phyloP scores from a whole-genome alignment of 2,797 vertebrate genomes.

The Heliangelus exortis region DNA sequence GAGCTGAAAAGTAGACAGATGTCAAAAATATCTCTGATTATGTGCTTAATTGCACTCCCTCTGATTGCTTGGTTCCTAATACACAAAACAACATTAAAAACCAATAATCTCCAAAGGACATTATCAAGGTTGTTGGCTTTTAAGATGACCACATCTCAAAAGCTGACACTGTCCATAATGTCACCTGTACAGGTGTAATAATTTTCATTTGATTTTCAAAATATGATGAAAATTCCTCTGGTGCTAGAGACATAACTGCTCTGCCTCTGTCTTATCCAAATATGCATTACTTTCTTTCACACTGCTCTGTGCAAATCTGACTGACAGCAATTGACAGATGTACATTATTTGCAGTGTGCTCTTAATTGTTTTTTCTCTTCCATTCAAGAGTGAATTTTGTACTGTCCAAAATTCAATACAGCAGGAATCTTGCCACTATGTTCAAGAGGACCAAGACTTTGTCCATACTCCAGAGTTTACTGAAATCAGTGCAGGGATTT shows the following conservation, averaged over 20 bases:
- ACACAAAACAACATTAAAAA: not conserved
- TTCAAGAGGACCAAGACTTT: not conserved
- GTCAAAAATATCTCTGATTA: slow-evolving; percentile 68
- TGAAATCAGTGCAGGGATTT: not conserved
- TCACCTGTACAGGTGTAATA: not conserved
- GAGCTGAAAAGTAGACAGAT: slow-evolving; percentile 50
- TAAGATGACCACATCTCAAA: slow-evolving; percentile 28
- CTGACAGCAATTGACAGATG: not conserved
- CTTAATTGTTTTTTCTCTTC: not conserved
- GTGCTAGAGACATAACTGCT: not conserved
- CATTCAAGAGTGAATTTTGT: not conserved
- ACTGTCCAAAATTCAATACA: not conserved
- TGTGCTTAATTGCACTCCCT: slow-evolving; percentile 55
- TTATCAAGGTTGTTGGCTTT: slow-evolving; percentile 37
- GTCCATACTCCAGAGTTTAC: not conserved
- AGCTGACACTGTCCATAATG: not conserved
- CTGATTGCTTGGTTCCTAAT: slow-evolving; percentile 49
- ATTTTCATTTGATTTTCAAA: not conserved
- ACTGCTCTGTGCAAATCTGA: not conserved
- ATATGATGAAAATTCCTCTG: not conserved
- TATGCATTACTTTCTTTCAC: not conserved
- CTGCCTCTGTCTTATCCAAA: not conserved
- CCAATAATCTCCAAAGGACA: slow-evolving; percentile 21
- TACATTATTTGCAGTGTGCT: not conserved
- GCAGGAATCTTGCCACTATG: not conserved